Conservation (phyloP, 2,888 invertebrate species). For the Orthonevra nobilis region DNA sequence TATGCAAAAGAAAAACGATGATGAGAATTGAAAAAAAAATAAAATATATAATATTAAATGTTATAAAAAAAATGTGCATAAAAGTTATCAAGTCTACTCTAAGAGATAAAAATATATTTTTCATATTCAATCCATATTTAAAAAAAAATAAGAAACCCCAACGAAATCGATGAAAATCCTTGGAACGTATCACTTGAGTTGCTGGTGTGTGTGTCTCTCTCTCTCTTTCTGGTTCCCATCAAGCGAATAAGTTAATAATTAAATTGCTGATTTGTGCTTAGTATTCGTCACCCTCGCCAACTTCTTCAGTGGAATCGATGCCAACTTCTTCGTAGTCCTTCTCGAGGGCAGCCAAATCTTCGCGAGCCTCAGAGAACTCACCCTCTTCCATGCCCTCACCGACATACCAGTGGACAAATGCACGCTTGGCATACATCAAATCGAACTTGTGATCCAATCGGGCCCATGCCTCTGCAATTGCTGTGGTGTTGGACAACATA, state of each 20-base stretch:
- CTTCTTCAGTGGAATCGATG: conserved; percentile 87
- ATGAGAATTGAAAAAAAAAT: conserved; percentile 31
- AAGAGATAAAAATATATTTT: conserved; percentile 36
- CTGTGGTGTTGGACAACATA: conserved; percentile 98
- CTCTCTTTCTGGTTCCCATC: not conserved
- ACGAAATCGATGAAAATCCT: not conserved
- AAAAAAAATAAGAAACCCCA: conserved; percentile 17
- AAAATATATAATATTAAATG: conserved; percentile 22
- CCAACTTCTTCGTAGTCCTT: conserved; percentile 91
- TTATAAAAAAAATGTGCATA: conserved; percentile 59
- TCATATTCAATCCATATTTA: conserved; percentile 20
- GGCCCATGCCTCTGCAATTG: conserved; percentile 98
- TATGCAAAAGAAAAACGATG: conserved; percentile 35
- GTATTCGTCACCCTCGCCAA: conserved; percentile 87
- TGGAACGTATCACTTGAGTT: conserved; percentile 16
- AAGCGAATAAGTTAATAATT: conserved; percentile 27
- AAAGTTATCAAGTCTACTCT: conserved; percentile 33
- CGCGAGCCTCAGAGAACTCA: conserved; percentile 92
- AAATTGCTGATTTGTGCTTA: conserved; percentile 77
- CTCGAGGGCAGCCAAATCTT: conserved; percentile 90
- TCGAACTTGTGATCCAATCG: conserved; percentile 97
- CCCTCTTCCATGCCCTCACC: conserved; percentile 94
- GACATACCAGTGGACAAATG: conserved; percentile 97
- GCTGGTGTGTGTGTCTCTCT: too few relatives aligned
- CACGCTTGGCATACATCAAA: conserved; percentile 97